Evolutionary conservation across 1,140 invertebrate genomes (phyloP).

Genomic region (Chymomyza costata): DNA sequence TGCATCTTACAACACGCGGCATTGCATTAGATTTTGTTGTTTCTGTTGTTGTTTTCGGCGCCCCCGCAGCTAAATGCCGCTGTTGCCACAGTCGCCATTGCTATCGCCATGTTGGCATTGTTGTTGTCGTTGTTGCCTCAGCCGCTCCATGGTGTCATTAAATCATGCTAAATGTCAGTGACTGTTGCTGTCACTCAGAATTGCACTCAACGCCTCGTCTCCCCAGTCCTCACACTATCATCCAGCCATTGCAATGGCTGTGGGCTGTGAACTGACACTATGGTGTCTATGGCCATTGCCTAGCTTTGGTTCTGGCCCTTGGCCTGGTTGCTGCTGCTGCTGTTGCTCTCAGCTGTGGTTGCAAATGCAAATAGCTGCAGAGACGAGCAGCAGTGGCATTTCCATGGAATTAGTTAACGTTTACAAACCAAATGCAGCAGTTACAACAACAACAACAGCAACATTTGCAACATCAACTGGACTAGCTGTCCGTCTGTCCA

Average conservation of each 20-base stretch:
- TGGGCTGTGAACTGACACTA: constrained; percentile 37
- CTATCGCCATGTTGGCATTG: too few relatives aligned
- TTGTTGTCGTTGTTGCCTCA: too few relatives aligned
- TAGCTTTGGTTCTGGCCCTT: neutral
- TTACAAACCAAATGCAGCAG: constrained; percentile 54
- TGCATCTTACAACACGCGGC: constrained; percentile 57
- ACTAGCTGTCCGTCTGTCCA: constrained; percentile 3
- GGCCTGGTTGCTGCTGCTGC: constrained; percentile 2
- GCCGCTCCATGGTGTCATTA: constrained; percentile 46
- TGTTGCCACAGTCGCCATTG: too few relatives aligned
- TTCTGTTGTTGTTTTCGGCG: too few relatives aligned
- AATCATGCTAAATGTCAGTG: constrained; percentile 71
- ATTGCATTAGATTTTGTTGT: constrained; percentile 46
- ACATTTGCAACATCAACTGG: constrained; percentile 6
- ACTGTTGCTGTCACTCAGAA: constrained; percentile 52
- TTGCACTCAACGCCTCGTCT: constrained; percentile 14
- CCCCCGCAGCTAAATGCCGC: constrained; percentile 24
- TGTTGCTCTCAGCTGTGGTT: constrained; percentile 42
- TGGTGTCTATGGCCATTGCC: constrained; percentile 2
- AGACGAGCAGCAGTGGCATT: constrained; percentile 24
- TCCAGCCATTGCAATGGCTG: constrained; percentile 29
- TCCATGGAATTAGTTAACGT: constrained; percentile 72
- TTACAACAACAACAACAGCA: constrained; percentile 22
- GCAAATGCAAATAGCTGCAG: constrained; percentile 60
- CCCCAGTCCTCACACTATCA: neutral